These are phyloP conservation scores for Lamproptera curius DNA, from an alignment of 2,888 invertebrate species.

Conservation along the genomic window DNA sequence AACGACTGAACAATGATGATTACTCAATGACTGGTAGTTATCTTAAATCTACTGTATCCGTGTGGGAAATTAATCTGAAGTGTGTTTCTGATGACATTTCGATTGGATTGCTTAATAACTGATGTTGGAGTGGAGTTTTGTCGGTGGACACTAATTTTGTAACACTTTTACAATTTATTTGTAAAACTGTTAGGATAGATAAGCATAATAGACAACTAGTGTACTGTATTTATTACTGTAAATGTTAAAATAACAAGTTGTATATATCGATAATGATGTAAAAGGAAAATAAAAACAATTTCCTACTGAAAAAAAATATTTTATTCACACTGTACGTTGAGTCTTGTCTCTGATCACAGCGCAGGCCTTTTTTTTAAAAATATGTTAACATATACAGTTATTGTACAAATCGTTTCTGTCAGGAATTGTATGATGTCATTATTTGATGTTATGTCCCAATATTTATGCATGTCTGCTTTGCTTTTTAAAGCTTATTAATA, in stretches of 20 bases:
- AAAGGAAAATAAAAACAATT: constrained; percentile 68
- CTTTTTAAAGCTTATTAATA: constrained; percentile 29
- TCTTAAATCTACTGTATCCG: constrained; percentile 26
- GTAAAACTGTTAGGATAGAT: constrained; percentile 50
- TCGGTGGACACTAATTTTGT: constrained; percentile 52
- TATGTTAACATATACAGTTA: not conserved
- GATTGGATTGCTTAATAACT: constrained; percentile 2
- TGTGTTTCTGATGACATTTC: constrained; percentile 13
- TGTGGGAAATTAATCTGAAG: constrained; percentile 27
- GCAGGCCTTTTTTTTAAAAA: constrained; percentile 10
- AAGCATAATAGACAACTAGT: constrained; percentile 51
- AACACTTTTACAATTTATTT: constrained; percentile 53
- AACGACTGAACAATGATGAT: constrained; percentile 71
- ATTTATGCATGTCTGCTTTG: constrained; percentile 36
- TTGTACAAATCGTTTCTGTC: constrained; percentile 30
- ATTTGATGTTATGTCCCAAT: constrained; percentile 25
- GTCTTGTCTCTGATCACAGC: constrained; percentile 70
- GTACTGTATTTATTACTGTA: constrained; percentile 67
- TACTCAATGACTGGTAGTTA: constrained; percentile 72
- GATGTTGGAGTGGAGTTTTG: constrained; percentile 35
- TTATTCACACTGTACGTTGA: constrained; percentile 38
- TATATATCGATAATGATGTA: constrained; percentile 76
- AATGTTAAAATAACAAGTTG: constrained; percentile 73
- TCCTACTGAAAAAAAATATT: constrained; percentile 75
- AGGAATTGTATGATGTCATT: constrained; percentile 4